Base-by-base conservation (phyloP, 2,797 vertebrate species). In the Chiroxiphia lanceolata region DNA sequence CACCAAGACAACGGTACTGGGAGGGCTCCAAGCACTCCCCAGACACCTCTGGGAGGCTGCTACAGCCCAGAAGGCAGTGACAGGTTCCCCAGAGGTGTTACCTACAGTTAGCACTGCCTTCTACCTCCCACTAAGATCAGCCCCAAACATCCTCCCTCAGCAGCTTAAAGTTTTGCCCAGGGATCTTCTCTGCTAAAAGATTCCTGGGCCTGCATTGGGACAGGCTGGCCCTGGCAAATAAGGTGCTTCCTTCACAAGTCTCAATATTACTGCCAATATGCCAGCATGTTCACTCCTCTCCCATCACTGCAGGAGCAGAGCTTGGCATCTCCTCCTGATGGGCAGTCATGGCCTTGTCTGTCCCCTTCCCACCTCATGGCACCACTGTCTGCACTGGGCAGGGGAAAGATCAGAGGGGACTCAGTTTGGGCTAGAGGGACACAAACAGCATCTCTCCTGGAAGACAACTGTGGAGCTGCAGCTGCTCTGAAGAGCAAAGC, bases 401-500 rank as follows among this genome's bases (percentile, higher is more conserved):
- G 42, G 57, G 44, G 53, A 50, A 54, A 51, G 29, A 72, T 54
- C 13, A 11, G 34, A 69, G 16, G 5, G 27, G 9, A 38, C 23
- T 26, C 70, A 57, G 56, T 63, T n/a, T 48, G 61, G 50, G 50
- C 59, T 75, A 27, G n/a, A 56, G 68, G 44, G 65, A 79, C 44
- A 40, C 29, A 79, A 93, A 68, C 11, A 63, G 25, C n/a, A 86
- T 45, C 38, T 61, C 77, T 65, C 38, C 25, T 68, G 65, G 44
- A 59, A 86, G 44, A 71, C 7, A 78, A 78, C 50, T 6, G 29
- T n/a, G 45, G 69, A 88, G 61, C 80, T 77, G 63, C 83, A 78
- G 69, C 63, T 61, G 80, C 81, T 95, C 70, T 47, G 72, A 72
- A 71, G n/a, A 92, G 78, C 82, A 56, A 65, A 90, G 56, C 10